Percentiles rank a stretch among this genome's conserved stretches.
phyloP scores from a whole-genome alignment of 2,113 vertebrate species.

The Tetrax tetrax region DNA sequence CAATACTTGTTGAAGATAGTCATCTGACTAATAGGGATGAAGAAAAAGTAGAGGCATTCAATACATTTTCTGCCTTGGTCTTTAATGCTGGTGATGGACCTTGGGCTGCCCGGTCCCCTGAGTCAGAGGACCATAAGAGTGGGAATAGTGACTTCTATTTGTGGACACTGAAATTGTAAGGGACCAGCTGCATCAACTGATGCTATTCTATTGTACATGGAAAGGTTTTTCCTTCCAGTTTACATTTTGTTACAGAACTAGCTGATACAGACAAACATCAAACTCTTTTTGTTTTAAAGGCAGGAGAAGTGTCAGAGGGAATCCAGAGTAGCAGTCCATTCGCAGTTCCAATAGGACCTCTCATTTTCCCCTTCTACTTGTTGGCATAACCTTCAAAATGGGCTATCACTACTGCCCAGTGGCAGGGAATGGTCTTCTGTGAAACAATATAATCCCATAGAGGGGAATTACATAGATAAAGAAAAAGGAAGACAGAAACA shows the following conservation, averaged over 20 bases:
- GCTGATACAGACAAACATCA: background rate
- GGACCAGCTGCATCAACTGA: no score
- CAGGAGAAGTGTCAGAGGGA: background rate
- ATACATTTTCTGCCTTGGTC: no score
- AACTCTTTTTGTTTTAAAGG: background rate
- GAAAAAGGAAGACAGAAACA: background rate
- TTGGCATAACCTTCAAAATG: constrained; percentile 8
- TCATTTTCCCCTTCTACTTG: background rate
- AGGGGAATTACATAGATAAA: background rate
- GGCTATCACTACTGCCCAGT: background rate
- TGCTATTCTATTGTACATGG: no score
- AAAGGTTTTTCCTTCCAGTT: background rate
- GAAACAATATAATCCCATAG: background rate
- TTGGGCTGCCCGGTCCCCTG: no score
- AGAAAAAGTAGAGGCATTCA: no score
- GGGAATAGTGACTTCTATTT: no score
- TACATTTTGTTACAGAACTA: background rate
- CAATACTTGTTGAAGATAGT: no score
- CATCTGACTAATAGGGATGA: no score
- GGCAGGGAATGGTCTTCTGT: background rate
- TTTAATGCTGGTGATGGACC: no score
- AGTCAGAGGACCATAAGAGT: no score
- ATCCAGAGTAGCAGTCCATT: background rate
- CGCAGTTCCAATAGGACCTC: background rate
- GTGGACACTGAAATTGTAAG: no score